Evolutionary conservation across 2,888 invertebrate genomes (phyloP).

Genomic region (Diplazon laetatorius): DNA sequence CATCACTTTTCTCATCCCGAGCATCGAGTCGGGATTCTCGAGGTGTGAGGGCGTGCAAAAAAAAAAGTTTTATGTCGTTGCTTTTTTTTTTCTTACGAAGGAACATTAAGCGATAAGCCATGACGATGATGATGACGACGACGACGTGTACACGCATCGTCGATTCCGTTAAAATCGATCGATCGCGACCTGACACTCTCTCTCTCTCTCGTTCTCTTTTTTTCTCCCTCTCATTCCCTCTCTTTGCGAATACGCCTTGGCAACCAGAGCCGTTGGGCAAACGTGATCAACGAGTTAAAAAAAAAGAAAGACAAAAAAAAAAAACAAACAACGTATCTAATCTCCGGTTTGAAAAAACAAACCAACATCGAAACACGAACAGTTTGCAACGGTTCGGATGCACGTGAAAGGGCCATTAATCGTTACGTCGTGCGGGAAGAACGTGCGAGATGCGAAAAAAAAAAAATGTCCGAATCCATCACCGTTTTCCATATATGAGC

Average conservation of each 20-base stretch:
- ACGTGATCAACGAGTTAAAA: conserved; percentile 20
- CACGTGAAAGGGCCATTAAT: conserved; percentile 68
- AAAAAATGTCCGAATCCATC: conserved; percentile 44
- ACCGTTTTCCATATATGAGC: no score
- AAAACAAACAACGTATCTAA: conserved; percentile 44
- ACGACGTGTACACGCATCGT: conserved; percentile 29
- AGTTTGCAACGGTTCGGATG: conserved; percentile 34
- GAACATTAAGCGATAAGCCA: conserved; percentile 1
- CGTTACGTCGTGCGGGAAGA: conserved; percentile 36
- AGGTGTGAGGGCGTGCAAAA: background rate
- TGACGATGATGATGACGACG: background rate
- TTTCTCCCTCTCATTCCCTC: no score
- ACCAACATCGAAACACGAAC: conserved; percentile 8
- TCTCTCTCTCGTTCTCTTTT: no score
- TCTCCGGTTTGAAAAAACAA: conserved; percentile 26
- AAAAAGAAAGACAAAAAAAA: conserved; percentile 19
- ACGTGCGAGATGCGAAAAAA: conserved; percentile 11
- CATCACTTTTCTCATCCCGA: conserved; percentile 24
- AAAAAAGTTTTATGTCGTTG: conserved; percentile 34
- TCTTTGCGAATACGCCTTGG: conserved; percentile 13
- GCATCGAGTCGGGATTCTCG: conserved; percentile 12
- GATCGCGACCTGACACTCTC: background rate
- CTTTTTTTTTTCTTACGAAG: no score
- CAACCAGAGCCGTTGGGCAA: conserved; percentile 7
- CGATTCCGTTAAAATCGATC: conserved; percentile 47